Conservation (phyloP, 2,113 vertebrate species). For the Progne subis region DNA sequence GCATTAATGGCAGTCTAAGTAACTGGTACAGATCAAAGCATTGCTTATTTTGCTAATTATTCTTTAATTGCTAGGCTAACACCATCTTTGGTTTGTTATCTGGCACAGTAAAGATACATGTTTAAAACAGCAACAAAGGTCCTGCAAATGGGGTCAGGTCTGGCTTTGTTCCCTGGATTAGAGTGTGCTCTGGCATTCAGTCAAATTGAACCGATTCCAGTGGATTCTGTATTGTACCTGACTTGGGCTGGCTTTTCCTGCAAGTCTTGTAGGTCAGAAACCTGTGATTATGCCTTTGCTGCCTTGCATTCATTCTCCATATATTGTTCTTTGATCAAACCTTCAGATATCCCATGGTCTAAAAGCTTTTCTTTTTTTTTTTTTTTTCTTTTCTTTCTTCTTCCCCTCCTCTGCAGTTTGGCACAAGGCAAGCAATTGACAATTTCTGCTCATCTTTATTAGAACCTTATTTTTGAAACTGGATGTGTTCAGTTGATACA, state of each 20-base stretch:
- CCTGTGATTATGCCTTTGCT: not conserved
- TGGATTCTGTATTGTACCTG: not conserved
- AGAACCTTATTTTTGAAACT: not conserved
- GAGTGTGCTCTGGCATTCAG: constrained; percentile 2
- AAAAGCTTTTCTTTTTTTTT: not conserved
- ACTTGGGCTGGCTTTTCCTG: not conserved
- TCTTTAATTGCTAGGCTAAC: not conserved
- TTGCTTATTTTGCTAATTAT: not conserved
- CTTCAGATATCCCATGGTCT: not conserved
- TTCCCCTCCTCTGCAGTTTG: not conserved
- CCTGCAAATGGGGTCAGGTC: constrained; percentile 18
- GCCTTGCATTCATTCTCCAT: not conserved
- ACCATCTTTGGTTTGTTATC: not conserved
- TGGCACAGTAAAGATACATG: not conserved
- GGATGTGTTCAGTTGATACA: not conserved
- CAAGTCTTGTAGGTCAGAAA: not conserved
- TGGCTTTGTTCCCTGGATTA: not conserved
- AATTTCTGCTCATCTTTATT: not conserved
- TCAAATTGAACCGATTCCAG: not conserved
- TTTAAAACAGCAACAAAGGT: not conserved
- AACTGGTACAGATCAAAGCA: not conserved
- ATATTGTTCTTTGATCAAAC: not conserved
- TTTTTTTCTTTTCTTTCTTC: fast-evolving
- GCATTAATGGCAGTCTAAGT: not conserved
- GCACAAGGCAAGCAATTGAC: not conserved